These are phyloP conservation scores for Steromphala cineraria DNA, from an alignment of 2,888 invertebrate species.

Conservation along the genomic window DNA sequence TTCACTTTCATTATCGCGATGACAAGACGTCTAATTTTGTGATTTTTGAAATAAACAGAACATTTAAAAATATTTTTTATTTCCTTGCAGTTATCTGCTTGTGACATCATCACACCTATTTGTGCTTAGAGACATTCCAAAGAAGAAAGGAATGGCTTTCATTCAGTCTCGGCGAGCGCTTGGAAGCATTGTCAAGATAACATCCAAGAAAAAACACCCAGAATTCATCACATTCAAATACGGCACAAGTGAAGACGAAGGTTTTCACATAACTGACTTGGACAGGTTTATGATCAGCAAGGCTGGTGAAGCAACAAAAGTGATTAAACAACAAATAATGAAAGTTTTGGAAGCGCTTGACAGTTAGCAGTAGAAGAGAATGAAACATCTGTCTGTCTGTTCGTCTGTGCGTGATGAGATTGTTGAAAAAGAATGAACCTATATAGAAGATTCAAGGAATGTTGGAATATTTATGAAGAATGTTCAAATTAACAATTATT, in stretches of 20 bases:
- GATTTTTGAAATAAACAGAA: too few relatives aligned
- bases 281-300: slow-evolving; percentile 93
- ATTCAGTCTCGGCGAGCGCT: slow-evolving; percentile 91
- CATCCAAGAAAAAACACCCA: slow-evolving; percentile 95
- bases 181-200: slow-evolving; percentile 95
- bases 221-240: slow-evolving; percentile 98
- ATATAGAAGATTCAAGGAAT: too few relatives aligned
- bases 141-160: slow-evolving; percentile 85
- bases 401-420: too few relatives aligned
- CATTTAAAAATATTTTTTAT: slow-evolving; percentile 13
- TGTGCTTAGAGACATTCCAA: slow-evolving; percentile 85
- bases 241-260: slow-evolving; percentile 78
- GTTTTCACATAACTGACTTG: slow-evolving; percentile 88
- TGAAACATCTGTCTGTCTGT: too few relatives aligned
- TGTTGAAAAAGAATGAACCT: too few relatives aligned
- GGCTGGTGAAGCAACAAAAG: slow-evolving; percentile 90
- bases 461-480: too few relatives aligned
- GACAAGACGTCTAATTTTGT: too few relatives aligned
- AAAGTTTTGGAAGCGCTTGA: slow-evolving; percentile 76
- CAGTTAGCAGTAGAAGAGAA: slow-evolving; percentile 40
- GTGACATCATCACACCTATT: slow-evolving; percentile 90
- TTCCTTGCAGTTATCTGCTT: slow-evolving; percentile 83
- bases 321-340: slow-evolving; percentile 92
- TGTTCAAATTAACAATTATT: too few relatives aligned
- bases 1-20: too few relatives aligned